A percentile compares a stretch with the other conserved stretches of the same genome.
Evolutionary conservation across 2,113 vertebrate genomes (phyloP).

Genomic region (Ailuropoda melanoleuca): DNA sequence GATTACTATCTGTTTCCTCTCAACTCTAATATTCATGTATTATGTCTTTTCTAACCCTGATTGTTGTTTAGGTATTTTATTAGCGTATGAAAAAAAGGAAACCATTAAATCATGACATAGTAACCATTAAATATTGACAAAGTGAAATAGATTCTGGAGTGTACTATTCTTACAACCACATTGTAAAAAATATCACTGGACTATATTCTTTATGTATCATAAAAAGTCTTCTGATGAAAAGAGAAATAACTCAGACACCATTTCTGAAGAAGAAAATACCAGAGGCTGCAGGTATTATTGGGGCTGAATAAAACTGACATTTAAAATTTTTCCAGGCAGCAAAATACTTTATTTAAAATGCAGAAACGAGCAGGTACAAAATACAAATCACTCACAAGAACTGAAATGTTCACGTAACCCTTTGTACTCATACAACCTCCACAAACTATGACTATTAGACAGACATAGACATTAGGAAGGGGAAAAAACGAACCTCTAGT

Average conservation of each 20-base stretch:
- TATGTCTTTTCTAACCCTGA: background rate
- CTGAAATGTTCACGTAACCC: background rate
- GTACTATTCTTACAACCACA: background rate
- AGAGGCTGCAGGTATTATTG: background rate
- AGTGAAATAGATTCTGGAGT: background rate
- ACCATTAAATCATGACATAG: background rate
- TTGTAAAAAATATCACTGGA: background rate
- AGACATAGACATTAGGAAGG: background rate
- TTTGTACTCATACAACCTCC: background rate
- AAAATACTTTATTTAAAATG: constrained; percentile 49
- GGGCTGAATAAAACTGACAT: background rate
- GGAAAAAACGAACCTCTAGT: background rate
- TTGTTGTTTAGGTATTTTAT: background rate
- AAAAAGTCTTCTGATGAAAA: constrained; percentile 27
- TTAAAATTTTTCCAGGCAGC: background rate
- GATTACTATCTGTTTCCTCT: background rate
- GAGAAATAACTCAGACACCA: background rate
- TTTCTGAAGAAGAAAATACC: constrained; percentile 42
- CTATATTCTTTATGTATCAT: constrained; percentile 30
- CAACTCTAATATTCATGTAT: background rate
- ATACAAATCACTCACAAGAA: background rate
- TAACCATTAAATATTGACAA: background rate
- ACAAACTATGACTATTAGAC: background rate
- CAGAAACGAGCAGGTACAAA: background rate
- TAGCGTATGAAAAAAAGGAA: background rate